phyloP scores from a whole-genome alignment of 2,113 vertebrate species.

The Menura novaehollandiae region DNA sequence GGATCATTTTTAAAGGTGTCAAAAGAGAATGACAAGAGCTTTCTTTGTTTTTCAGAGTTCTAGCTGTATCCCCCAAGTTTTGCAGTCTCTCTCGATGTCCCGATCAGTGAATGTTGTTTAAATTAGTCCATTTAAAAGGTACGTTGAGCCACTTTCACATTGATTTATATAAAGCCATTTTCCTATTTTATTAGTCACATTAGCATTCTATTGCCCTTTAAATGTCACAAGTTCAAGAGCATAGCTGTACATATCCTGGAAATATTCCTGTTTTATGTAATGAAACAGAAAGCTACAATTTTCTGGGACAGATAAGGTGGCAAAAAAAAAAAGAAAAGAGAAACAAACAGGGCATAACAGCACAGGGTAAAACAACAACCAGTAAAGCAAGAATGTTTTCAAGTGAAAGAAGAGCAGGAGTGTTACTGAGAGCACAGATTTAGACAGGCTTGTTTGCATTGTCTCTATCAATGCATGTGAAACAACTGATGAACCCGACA shows the following conservation, averaged over 20 bases:
- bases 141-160: not conserved
- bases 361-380: not conserved
- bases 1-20: not conserved
- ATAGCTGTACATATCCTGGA: conserved; percentile 21
- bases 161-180: conserved; percentile 40
- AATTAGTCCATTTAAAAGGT: conserved; percentile 28
- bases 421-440: not conserved
- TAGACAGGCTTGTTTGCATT: not conserved
- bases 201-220: conserved; percentile 68
- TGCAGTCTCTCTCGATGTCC: not conserved
- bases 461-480: not conserved
- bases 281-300: conserved; percentile 48
- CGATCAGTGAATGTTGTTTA: conserved; percentile 28
- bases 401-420: not conserved
- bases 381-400: not conserved
- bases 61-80: not conserved
- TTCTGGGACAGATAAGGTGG: conserved; percentile 32
- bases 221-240: conserved; percentile 70
- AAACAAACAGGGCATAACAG: not conserved
- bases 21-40: not conserved
- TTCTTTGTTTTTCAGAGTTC: not conserved
- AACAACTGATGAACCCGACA: not conserved
- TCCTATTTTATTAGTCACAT: conserved; percentile 68
- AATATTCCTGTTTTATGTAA: conserved; percentile 52
- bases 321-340: not conserved